Base-by-base conservation (phyloP, 2,888 invertebrate species). In the Aricia artaxerxes region DNA sequence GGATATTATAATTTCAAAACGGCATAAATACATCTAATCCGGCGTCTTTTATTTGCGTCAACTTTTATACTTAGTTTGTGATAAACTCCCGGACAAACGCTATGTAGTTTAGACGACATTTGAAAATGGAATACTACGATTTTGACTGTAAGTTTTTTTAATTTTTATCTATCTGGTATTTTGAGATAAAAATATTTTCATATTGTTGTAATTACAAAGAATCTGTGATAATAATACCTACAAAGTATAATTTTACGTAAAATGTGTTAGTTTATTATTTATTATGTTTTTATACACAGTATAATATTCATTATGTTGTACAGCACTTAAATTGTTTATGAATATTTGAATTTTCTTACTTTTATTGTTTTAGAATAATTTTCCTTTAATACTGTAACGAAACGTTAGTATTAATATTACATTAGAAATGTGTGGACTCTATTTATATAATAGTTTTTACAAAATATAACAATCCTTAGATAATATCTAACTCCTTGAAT, bases 1-100 rank as follows among this genome's bases (percentile, higher is more conserved):
- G 81, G 84, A 82, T 83, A 93, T 93, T 93, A 92, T 88, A 92
- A 92, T 92, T 91, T 91, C 90, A 91, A 92, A 88, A 83, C 81
- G 88, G 82, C 88, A 87, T 88, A 88, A 83, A 84, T 84, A 82
- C 84, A 81, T 85, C 86, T 86, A 87, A 85, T 85, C 79, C 82
- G 80, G 79, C 83, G 84, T 85, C 85, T 81, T 79, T 82, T 81
- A 77, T 82, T 80, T 78, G 38, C 79, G 78, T 79, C 79, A 38
- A 40, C 73, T 73, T 16, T 49, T 73, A 61, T 31, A 73, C 78
- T 76, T 53, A 76, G 53, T 53, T 31, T 31, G 76, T 53, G 53
- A 5, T 76, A 35, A 31, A 53, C 35, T 35, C 35, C 35, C 53
- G 31, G 7, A 35, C 35, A 76, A 76, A 35, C 24, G 49, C 57